Conservation (phyloP, 1,140 invertebrate species). For the Conus betulinus region DNA sequence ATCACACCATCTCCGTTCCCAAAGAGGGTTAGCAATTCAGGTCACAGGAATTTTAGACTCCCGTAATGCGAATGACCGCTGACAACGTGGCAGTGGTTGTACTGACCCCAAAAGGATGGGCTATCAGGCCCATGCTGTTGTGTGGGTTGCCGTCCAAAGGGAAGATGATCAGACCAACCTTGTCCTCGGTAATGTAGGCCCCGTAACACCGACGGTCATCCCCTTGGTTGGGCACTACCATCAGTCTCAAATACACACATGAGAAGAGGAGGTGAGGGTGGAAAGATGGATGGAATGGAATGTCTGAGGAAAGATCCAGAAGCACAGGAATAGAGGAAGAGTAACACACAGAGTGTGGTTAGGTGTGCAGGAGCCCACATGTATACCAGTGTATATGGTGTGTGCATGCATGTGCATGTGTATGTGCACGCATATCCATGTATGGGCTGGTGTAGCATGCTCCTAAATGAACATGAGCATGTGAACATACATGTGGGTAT, state of each 20-base stretch:
- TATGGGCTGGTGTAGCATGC: too few relatives aligned
- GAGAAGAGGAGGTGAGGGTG: too few relatives aligned
- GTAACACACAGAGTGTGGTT: too few relatives aligned
- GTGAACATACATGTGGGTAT: too few relatives aligned
- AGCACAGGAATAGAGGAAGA: too few relatives aligned
- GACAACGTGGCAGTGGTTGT: background rate
- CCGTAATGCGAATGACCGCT: background rate
- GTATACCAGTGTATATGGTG: too few relatives aligned
- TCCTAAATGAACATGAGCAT: too few relatives aligned
- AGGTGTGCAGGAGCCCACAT: too few relatives aligned
- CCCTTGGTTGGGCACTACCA: conserved; percentile 65
- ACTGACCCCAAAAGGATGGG: conserved; percentile 79
- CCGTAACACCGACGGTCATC: conserved; percentile 76
- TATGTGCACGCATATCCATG: too few relatives aligned
- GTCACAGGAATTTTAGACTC: background rate
- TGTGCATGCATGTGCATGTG: too few relatives aligned
- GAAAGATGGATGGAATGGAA: too few relatives aligned
- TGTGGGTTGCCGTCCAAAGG: conserved; percentile 85
- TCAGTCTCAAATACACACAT: conserved; percentile 57
- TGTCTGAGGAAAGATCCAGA: too few relatives aligned
- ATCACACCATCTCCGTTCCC: background rate
- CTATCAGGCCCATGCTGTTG: conserved; percentile 81
- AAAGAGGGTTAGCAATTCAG: background rate
- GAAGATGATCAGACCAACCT: conserved; percentile 83
- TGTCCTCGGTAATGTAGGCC: conserved; percentile 81